Conservation (phyloP, 2,113 vertebrate species). For the Haemorhous mexicanus region DNA sequence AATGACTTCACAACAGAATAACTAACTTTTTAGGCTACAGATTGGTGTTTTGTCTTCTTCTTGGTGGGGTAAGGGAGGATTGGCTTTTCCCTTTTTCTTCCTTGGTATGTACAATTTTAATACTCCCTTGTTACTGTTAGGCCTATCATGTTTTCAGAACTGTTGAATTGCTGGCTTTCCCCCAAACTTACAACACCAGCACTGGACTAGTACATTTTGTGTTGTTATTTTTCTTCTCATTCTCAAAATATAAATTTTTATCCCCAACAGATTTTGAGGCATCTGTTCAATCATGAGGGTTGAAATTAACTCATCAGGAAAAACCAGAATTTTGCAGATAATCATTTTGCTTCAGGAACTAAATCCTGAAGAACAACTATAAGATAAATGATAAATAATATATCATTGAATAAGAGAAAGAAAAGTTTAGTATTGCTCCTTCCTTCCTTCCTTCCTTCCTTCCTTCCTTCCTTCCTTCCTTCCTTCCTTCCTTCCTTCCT, state of each 20-base stretch:
- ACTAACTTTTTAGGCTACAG: not conserved
- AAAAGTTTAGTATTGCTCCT: no score
- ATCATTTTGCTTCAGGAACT: not conserved
- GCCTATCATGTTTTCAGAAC: not conserved
- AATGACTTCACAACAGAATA: not conserved
- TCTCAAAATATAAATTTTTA: not conserved
- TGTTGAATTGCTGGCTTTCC: not conserved
- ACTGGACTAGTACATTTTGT: not conserved
- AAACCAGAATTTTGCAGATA: not conserved
- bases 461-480: no score
- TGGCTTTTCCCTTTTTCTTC: not conserved
- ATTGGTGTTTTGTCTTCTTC: not conserved
- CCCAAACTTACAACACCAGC: not conserved
- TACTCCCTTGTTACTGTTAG: not conserved
- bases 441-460: no score
- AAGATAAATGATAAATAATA: not conserved
- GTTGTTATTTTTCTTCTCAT: not conserved
- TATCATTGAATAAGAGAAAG: not conserved
- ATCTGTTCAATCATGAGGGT: not conserved
- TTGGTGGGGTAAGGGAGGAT: not conserved
- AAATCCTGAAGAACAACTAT: not conserved
- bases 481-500: no score
- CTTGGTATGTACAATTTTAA: not conserved
- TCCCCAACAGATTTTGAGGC: not conserved
- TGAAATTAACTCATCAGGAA: not conserved